Conservation (phyloP, 2,113 vertebrate species). For the Nycticryphes semicollaris region DNA sequence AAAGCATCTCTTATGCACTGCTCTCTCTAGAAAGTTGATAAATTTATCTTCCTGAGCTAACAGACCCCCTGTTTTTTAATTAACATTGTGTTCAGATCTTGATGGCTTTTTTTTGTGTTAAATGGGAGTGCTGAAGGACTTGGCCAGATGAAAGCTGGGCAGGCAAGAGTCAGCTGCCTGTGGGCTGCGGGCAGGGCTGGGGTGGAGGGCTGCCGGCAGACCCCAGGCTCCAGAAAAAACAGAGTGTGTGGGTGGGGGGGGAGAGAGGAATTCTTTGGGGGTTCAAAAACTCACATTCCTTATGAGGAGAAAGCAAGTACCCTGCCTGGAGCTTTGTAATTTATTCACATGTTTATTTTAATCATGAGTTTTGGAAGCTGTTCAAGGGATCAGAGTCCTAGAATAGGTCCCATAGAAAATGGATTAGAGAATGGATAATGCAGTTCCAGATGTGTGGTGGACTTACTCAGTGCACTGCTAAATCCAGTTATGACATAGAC, state of each 20-base stretch:
- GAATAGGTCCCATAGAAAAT: slow-evolving; percentile 31
- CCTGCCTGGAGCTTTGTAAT: slow-evolving; percentile 27
- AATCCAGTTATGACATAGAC: background rate
- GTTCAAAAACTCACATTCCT: background rate
- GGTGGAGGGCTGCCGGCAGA: background rate
- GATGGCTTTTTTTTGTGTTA: background rate
- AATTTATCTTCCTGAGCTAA: background rate
- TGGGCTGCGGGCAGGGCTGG: background rate
- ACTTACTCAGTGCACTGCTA: background rate
- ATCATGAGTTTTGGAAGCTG: slow-evolving; percentile 19
- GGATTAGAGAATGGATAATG: background rate
- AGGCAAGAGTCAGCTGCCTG: background rate
- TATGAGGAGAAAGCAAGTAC: background rate
- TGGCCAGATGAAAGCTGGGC: background rate
- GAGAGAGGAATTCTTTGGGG: background rate
- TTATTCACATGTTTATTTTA: slow-evolving; percentile 46
- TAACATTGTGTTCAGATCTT: background rate
- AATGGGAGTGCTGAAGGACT: background rate
- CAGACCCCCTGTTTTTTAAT: background rate
- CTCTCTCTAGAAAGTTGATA: background rate
- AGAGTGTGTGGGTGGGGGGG: background rate
- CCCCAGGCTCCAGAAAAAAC: background rate
- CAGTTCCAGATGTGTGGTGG: slow-evolving; percentile 16
- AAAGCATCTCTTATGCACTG: background rate
- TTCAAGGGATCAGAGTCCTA: slow-evolving; percentile 30